phyloP scores from a whole-genome alignment of 1,140 invertebrate genomes.

The Drosophila eugracilis region DNA sequence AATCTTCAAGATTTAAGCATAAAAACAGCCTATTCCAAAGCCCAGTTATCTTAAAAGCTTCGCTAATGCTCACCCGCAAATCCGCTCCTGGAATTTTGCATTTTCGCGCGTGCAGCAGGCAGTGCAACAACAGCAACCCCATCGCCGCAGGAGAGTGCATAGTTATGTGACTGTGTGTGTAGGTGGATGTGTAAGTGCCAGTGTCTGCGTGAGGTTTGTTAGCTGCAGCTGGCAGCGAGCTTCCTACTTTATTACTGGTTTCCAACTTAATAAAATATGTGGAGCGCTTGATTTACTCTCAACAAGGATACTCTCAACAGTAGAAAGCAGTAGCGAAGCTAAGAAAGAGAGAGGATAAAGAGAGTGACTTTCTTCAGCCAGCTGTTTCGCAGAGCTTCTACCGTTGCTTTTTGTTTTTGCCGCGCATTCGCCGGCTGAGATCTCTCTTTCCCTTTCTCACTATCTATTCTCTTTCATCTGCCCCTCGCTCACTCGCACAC shows the following conservation, averaged over 20 bases:
- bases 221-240: slow-evolving; percentile 68
- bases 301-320: slow-evolving; percentile 17
- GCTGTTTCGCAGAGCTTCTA: slow-evolving; percentile 52
- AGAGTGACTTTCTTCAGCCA: slow-evolving; percentile 44
- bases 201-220: no score
- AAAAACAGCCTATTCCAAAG: no score
- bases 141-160: slow-evolving; percentile 9
- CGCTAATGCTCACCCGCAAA: neutral
- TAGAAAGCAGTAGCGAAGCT: neutral
- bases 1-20: no score
- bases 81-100: slow-evolving; percentile 47
- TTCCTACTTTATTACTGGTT: slow-evolving; percentile 79
- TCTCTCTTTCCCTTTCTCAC: slow-evolving; percentile 1
- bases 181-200: neutral
- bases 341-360: neutral
- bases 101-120: slow-evolving; percentile 36
- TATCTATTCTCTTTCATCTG: slow-evolving; percentile 8
- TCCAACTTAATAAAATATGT: slow-evolving; percentile 76
- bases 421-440: slow-evolving; percentile 48
- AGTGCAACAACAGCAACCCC: slow-evolving; percentile 26
- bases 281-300: slow-evolving; percentile 74
- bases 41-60: neutral
- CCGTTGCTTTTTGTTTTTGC: slow-evolving; percentile 14
- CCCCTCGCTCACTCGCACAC: slow-evolving; percentile 3
- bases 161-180: slow-evolving; percentile 21